Evolutionary conservation across 2,888 invertebrate species (phyloP).

Genomic region (Invenusta paracnida): DNA sequence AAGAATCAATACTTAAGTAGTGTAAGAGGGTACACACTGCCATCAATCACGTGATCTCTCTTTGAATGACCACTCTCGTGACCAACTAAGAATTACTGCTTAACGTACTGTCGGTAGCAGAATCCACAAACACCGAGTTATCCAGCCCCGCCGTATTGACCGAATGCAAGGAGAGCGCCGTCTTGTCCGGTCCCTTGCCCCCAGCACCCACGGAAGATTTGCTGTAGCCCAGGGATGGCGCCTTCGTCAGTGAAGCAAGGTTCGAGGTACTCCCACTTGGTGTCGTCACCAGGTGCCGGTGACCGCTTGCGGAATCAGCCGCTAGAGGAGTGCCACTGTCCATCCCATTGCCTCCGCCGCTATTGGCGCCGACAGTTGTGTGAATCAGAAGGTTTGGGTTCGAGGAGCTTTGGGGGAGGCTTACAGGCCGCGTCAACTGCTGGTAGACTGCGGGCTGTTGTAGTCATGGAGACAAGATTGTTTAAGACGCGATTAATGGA

Average conservation of each 20-base stretch:
- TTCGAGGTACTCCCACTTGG: background rate
- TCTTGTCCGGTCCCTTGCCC: background rate
- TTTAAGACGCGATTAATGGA: too few species aligned
- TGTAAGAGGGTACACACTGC: too few species aligned
- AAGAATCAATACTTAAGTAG: too few species aligned
- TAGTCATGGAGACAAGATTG: background rate
- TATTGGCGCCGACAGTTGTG: too few species aligned
- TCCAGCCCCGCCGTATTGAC: background rate
- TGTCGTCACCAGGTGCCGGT: too few species aligned
- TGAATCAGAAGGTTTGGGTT: background rate
- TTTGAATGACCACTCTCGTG: too few species aligned
- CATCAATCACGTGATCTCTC: too few species aligned
- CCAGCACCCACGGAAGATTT: background rate
- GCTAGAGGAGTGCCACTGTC: too few species aligned
- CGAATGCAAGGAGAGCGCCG: background rate
- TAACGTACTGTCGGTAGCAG: background rate
- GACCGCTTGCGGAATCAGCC: background rate
- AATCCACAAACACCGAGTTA: background rate
- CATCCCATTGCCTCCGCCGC: background rate
- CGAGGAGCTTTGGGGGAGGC: background rate
- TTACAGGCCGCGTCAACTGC: background rate
- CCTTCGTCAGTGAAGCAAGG: background rate
- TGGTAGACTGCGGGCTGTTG: background rate
- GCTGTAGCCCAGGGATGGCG: background rate
- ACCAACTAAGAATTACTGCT: too few species aligned